Base-by-base conservation (phyloP, 2,888 invertebrate species). In the Aleiodes alternator region DNA sequence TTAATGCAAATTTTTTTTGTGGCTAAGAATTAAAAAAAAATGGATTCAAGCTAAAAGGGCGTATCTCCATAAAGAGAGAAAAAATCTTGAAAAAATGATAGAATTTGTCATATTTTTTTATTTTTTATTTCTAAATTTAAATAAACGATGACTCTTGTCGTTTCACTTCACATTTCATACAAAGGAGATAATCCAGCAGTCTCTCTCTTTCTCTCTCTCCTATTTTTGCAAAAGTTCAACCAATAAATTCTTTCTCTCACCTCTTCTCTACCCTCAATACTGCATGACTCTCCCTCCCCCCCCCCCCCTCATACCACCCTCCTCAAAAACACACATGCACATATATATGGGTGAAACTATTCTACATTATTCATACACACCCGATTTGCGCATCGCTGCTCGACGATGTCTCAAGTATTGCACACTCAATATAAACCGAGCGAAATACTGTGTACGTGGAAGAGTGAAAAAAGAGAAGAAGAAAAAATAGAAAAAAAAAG, bases 301-400 rank as follows among this genome's bases (percentile, higher is more conserved):
- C 34, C 34, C 6, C 34, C 34, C 34, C 5, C 23, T 23, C 23
- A 1, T 23, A 23, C 23, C 23, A 23, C 23, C 34, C 34, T 34
- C 34, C 34, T 4, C 5, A 34, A 43, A 43, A 43, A 61, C 14
- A 38, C 38, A 64, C 43, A 43, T 1, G 43, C 38, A 38, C 61
- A 48, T 43, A 64, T 34, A 64, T 64, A n/a, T n/a, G n/a, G 43
- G 14, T 7, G 23, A 68, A 53, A 34, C 55, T 31, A 34, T 71
- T 64, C 73, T 81, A 79, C 83, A 83, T 84, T 84, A 83, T 84
- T 84, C 83, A 84, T 83, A 80, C 11, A 43, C 73, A 79, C 73
- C 79, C 78, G 74, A 77, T 81, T 78, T 77, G 80, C 78, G 78
- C 81, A 80, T 82, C 81, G 76, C 77, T 79, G 80, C 80, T 80